Conservation (phyloP, 2,888 invertebrate genomes). For the Clistopyga incitator region DNA sequence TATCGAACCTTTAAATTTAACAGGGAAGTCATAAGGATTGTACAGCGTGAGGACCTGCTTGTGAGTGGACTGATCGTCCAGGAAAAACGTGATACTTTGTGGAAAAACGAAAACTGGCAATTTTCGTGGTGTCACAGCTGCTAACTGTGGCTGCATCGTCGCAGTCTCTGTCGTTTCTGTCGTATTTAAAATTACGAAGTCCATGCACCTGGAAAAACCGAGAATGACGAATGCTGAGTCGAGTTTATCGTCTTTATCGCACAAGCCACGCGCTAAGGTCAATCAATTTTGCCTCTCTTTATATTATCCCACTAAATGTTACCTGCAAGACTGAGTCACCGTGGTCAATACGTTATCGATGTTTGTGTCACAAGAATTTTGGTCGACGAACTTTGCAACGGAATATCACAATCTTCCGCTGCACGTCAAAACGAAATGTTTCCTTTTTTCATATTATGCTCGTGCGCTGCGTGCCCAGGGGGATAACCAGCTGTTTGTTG, state of each 20-base stretch:
- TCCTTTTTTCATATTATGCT: conserved; percentile 52
- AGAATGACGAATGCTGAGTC: conserved; percentile 5
- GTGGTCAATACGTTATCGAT: background rate
- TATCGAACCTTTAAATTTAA: conserved; percentile 91
- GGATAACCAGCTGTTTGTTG: conserved; percentile 47
- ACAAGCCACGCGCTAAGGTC: conserved; percentile 3
- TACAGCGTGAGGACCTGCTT: conserved; percentile 93
- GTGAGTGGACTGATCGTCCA: conserved; percentile 91
- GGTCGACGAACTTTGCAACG: conserved; percentile 11
- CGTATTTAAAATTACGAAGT: conserved; percentile 22
- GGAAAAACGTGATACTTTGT: conserved; percentile 90
- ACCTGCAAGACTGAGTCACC: conserved; percentile 24
- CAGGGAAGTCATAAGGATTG: conserved; percentile 93
- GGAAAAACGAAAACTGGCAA: conserved; percentile 95
- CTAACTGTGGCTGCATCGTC: conserved; percentile 61
- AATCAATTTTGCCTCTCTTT: conserved; percentile 27
- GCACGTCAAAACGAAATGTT: conserved; percentile 44
- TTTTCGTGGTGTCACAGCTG: conserved; percentile 81
- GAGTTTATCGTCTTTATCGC: conserved; percentile 1
- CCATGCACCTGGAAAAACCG: conserved; percentile 56
- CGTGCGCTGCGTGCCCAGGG: conserved; percentile 5
- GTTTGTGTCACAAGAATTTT: conserved; percentile 11
- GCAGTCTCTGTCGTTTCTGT: background rate
- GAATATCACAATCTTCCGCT: conserved; percentile 1
- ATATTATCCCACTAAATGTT: conserved; percentile 10